Percentiles rank a stretch among this genome's conserved stretches.
Conservation (phyloP, 2,888 invertebrate genomes). For the Ypsolopha scabrella region DNA sequence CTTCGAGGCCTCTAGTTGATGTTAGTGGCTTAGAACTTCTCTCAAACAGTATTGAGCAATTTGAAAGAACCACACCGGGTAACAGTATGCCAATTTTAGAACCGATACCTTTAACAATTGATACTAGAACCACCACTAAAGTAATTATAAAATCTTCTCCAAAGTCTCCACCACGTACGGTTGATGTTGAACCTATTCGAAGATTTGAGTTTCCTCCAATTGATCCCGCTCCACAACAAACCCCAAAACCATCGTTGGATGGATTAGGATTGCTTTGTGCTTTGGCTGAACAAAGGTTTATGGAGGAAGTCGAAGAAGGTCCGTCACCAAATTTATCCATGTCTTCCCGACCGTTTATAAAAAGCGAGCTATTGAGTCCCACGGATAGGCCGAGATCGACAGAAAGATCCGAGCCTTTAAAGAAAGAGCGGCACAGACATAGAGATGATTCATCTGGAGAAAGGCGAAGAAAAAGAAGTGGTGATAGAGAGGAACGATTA, state of each 20-base stretch:
- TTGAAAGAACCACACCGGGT: constrained; percentile 68
- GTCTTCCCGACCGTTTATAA: constrained; percentile 44
- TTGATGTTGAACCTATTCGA: constrained; percentile 42
- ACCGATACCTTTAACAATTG: constrained; percentile 39
- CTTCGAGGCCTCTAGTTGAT: constrained; percentile 65
- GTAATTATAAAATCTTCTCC: constrained; percentile 60
- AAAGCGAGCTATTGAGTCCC: constrained; percentile 49
- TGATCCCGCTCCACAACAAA: constrained; percentile 28
- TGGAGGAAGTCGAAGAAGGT: constrained; percentile 76
- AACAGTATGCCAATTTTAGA: constrained; percentile 43
- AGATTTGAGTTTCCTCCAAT: constrained; percentile 48
- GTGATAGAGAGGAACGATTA: constrained; percentile 50
- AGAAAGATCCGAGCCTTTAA: constrained; percentile 28
- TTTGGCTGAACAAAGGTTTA: constrained; percentile 85
- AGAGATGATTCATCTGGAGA: constrained; percentile 55
- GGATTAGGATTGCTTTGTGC: constrained; percentile 84
- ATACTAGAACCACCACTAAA: constrained; percentile 50
- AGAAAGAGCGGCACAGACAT: constrained; percentile 49
- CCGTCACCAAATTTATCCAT: constrained; percentile 23
- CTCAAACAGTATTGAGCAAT: constrained; percentile 88
- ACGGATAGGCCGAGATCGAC: constrained; percentile 22
- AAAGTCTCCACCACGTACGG: constrained; percentile 43
- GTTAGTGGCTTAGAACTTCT: constrained; percentile 84
- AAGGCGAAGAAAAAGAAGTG: constrained; percentile 43
- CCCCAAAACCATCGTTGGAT: constrained; percentile 62